Conservation (phyloP, 2,888 invertebrate genomes). For the Nyleta sp. region DNA sequence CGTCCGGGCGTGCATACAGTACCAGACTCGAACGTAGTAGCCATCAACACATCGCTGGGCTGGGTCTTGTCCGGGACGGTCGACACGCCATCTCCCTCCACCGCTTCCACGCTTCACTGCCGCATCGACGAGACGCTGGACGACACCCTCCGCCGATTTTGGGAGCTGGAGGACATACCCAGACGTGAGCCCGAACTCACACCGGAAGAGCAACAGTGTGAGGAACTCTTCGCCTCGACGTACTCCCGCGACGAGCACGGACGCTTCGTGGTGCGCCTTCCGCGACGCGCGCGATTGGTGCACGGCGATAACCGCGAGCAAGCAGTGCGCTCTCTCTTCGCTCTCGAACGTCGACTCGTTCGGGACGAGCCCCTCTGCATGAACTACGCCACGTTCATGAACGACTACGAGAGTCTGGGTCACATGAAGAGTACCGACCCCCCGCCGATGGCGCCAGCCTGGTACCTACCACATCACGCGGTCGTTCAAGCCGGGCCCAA, state of each 20-base stretch:
- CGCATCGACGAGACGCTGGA: not conserved
- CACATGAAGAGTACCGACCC: too few species aligned
- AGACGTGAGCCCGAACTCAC: not conserved
- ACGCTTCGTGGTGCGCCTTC: not conserved
- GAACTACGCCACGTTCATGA: too few species aligned
- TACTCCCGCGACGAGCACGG: not conserved
- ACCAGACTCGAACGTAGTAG: not conserved
- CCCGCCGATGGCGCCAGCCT: too few species aligned
- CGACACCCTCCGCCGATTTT: not conserved
- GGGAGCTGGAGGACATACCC: slow-evolving; percentile 5
- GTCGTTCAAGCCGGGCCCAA: too few species aligned
- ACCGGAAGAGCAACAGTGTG: not conserved
- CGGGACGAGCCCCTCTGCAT: too few species aligned
- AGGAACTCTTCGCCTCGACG: not conserved
- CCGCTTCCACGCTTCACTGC: not conserved
- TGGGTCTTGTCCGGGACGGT: slow-evolving; percentile 5
- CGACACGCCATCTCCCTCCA: too few species aligned
- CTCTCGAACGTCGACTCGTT: not conserved
- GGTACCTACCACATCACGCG: too few species aligned
- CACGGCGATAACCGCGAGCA: not conserved
- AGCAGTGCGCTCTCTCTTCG: not conserved
- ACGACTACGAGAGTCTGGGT: too few species aligned
- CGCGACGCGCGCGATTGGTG: not conserved
- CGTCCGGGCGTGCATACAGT: not conserved
- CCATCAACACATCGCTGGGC: slow-evolving; percentile 6